Evolutionary conservation across 2,888 invertebrate genomes (phyloP).

Genomic region (Idaea biselata): DNA sequence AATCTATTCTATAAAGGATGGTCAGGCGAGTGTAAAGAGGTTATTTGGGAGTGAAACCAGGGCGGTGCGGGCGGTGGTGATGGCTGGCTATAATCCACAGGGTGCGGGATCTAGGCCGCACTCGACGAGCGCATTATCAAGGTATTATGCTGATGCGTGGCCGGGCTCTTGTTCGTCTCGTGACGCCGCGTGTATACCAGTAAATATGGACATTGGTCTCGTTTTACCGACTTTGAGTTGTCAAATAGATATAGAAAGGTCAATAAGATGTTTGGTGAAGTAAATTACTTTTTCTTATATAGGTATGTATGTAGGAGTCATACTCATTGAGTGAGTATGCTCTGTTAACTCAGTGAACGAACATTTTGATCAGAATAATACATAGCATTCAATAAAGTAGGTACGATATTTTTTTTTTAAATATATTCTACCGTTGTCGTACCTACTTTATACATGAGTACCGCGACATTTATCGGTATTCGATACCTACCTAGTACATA

Average conservation of each 20-base stretch:
- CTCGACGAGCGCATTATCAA: slow-evolving; percentile 72
- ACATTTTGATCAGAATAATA: too few species aligned
- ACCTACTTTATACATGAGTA: too few species aligned
- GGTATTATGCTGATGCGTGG: slow-evolving; percentile 74
- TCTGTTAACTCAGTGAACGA: too few species aligned
- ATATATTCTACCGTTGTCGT: too few species aligned
- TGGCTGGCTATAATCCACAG: slow-evolving; percentile 66
- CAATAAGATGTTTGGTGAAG: slow-evolving; percentile 14
- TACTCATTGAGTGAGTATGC: too few species aligned
- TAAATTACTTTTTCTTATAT: slow-evolving; percentile 5
- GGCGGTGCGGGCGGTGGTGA: neutral
- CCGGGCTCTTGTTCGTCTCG: slow-evolving; percentile 42
- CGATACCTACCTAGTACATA: too few species aligned
- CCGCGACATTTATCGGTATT: too few species aligned
- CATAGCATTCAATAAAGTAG: too few species aligned
- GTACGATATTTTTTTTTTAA: too few species aligned
- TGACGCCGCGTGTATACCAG: slow-evolving; percentile 52
- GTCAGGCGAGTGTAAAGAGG: slow-evolving; percentile 53
- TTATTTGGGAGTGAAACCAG: slow-evolving; percentile 59
- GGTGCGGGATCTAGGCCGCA: slow-evolving; percentile 59
- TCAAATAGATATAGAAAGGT: slow-evolving; percentile 23
- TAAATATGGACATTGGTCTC: slow-evolving; percentile 20
- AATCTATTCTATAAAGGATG: slow-evolving; percentile 50
- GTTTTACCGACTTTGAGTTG: slow-evolving; percentile 29
- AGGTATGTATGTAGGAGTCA: too few species aligned